A percentile compares a stretch with the other conserved stretches of the same genome.
Conservation (phyloP, 2,888 invertebrate species). For the Drosophila recens region DNA sequence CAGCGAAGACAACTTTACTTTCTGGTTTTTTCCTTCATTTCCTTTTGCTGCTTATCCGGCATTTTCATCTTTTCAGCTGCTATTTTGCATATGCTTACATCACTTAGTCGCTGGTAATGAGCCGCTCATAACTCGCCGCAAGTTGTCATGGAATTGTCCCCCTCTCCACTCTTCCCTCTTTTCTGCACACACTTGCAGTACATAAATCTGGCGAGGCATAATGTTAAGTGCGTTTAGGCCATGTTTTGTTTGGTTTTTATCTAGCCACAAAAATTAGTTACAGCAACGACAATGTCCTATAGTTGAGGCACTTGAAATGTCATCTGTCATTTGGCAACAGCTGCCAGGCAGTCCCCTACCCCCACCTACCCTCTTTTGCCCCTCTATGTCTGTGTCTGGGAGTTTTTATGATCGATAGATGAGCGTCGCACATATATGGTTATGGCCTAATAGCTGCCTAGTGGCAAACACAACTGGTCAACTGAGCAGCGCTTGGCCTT, state of each 20-base stretch:
- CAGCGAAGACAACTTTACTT: neutral
- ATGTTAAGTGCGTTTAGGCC: slow-evolving; percentile 43
- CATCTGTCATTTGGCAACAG: slow-evolving; percentile 75
- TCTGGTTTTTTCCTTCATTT: slow-evolving; percentile 1
- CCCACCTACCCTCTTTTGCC: neutral
- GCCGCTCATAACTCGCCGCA: slow-evolving; percentile 45
- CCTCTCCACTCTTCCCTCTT: neutral
- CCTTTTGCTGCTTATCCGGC: slow-evolving; percentile 31
- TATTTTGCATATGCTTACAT: slow-evolving; percentile 64
- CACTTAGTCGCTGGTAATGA: slow-evolving; percentile 67
- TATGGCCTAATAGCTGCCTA: slow-evolving; percentile 75
- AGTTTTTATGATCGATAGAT: slow-evolving; percentile 64
- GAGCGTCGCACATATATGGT: slow-evolving; percentile 63
- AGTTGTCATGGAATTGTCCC: slow-evolving; percentile 25
- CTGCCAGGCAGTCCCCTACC: slow-evolving; percentile 27
- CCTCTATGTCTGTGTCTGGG: slow-evolving; percentile 13
- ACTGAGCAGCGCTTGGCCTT: slow-evolving; percentile 53
- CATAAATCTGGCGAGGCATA: slow-evolving; percentile 50
- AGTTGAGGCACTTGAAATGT: slow-evolving; percentile 68
- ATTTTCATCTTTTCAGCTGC: slow-evolving; percentile 14
- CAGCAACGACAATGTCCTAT: slow-evolving; percentile 52
- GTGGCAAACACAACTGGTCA: slow-evolving; percentile 57
- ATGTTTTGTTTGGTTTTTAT: slow-evolving; percentile 27
- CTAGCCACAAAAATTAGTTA: slow-evolving; percentile 69
- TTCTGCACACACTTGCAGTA: slow-evolving; percentile 4